Percentiles rank a stretch among this genome's conserved stretches.
Conservation (phyloP, 2,888 invertebrate species). For the Orgyia antiqua region DNA sequence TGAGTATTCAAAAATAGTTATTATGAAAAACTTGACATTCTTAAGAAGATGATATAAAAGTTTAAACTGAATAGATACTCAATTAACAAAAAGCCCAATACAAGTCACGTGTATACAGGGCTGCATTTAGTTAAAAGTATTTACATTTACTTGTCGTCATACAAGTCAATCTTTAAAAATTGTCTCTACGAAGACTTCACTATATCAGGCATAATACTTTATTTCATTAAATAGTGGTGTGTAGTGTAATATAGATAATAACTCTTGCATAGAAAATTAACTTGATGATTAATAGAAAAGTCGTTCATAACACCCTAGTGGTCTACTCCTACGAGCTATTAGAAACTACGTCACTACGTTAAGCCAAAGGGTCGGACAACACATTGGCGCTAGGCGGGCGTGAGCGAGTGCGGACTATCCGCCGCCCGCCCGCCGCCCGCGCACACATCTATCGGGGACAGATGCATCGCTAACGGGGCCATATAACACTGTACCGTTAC, state of each 20-base stretch:
- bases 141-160: constrained; percentile 69
- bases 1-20: constrained; percentile 43
- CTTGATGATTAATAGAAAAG: constrained; percentile 74
- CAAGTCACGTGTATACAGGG: constrained; percentile 60
- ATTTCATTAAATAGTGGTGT: constrained; percentile 67
- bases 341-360: constrained; percentile 74
- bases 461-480: constrained; percentile 80
- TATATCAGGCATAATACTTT: constrained; percentile 72
- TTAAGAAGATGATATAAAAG: constrained; percentile 51
- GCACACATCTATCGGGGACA: constrained; percentile 74
- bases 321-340: constrained; percentile 75
- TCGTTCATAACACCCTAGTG: constrained; percentile 75
- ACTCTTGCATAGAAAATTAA: constrained; percentile 75
- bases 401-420: constrained; percentile 24
- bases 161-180: constrained; percentile 65
- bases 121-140: constrained; percentile 65
- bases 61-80: constrained; percentile 57
- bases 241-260: constrained; percentile 69
- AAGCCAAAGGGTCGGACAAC: constrained; percentile 76
- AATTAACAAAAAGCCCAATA: constrained; percentile 66
- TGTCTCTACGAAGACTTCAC: constrained; percentile 74
- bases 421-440: constrained; percentile 41
- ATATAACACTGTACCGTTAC: constrained; percentile 77
- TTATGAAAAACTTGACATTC: constrained; percentile 57
- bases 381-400: constrained; percentile 39